phyloP scores from a whole-genome alignment of 2,888 invertebrate species.

The Congeria kusceri region DNA sequence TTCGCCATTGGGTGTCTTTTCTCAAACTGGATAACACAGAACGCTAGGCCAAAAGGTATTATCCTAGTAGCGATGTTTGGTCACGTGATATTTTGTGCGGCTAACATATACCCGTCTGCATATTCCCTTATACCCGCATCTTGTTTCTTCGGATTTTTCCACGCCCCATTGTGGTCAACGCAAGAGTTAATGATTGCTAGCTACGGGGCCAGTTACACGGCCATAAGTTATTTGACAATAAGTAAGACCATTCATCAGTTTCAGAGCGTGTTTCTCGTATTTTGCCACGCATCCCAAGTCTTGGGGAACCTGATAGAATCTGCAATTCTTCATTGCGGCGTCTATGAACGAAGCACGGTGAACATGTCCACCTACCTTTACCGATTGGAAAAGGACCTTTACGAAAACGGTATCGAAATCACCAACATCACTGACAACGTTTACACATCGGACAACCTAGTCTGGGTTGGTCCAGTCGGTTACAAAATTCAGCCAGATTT shows the following conservation, averaged over 20 bases:
- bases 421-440: conserved; percentile 44
- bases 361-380: conserved; percentile 28
- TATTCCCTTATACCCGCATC: conserved; percentile 76
- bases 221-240: conserved; percentile 72
- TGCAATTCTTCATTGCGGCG: conserved; percentile 70
- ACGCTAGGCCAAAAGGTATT: conserved; percentile 75
- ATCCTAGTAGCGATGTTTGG: conserved; percentile 76
- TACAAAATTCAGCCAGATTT: conserved; percentile 57
- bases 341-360: conserved; percentile 27
- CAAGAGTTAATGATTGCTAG: conserved; percentile 78
- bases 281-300: conserved; percentile 79
- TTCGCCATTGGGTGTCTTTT: conserved; percentile 77
- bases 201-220: conserved; percentile 77
- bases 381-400: conserved; percentile 17
- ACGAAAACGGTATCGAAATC: conserved; percentile 41
- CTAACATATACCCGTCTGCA: conserved; percentile 78
- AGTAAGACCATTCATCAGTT: conserved; percentile 77
- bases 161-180: conserved; percentile 78
- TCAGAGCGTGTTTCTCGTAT: conserved; percentile 78
- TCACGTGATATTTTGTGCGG: conserved; percentile 77
- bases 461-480: conserved; percentile 65
- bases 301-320: conserved; percentile 78
- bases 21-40: conserved; percentile 73
- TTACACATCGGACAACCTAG: conserved; percentile 28
- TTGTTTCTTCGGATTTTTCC: conserved; percentile 77